Percentiles rank a stretch among this genome's conserved stretches.
These are phyloP conservation scores for Drosophila hamatofila DNA, from an alignment of 2,888 invertebrate genomes.

Conservation along the genomic window DNA sequence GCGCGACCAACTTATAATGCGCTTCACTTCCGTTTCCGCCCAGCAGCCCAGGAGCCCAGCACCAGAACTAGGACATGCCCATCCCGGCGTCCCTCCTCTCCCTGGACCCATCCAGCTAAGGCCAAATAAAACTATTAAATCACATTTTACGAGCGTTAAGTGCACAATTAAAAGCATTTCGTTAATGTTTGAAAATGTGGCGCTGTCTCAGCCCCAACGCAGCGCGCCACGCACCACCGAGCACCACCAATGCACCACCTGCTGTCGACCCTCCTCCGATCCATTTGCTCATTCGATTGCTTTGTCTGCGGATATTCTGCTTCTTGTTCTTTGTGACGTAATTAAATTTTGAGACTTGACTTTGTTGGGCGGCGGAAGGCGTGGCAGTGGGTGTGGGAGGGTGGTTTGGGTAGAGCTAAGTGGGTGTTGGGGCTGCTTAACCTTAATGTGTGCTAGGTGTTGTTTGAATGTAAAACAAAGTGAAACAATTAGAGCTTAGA, in stretches of 20 bases:
- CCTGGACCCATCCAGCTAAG: not conserved
- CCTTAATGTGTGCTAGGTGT: not conserved
- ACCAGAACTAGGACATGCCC: conserved; percentile 32
- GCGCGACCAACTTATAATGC: conserved; percentile 64
- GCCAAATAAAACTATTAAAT: conserved; percentile 69
- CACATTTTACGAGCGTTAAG: conserved; percentile 80
- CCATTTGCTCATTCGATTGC: conserved; percentile 21
- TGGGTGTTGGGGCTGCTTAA: not conserved
- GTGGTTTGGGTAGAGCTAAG: not conserved
- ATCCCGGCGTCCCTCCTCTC: not conserved
- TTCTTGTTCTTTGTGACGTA: conserved; percentile 53
- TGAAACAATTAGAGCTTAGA: not conserved
- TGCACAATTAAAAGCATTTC: conserved; percentile 80
- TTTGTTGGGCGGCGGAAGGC: conserved; percentile 4
- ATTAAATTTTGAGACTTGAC: conserved; percentile 63
- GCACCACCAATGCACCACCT: not conserved
- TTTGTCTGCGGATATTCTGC: conserved; percentile 23
- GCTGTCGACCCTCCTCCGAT: not conserved
- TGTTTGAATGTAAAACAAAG: not conserved
- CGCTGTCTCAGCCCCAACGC: conserved; percentile 38
- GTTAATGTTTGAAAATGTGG: conserved; percentile 72
- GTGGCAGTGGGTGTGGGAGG: not conserved
- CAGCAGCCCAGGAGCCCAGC: conserved; percentile 15
- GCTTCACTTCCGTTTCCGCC: conserved; percentile 63
- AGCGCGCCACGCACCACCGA: not conserved